These are phyloP conservation scores for Ptychadena robeensis DNA, from an alignment of 2,797 vertebrate species.

Conservation along the genomic window DNA sequence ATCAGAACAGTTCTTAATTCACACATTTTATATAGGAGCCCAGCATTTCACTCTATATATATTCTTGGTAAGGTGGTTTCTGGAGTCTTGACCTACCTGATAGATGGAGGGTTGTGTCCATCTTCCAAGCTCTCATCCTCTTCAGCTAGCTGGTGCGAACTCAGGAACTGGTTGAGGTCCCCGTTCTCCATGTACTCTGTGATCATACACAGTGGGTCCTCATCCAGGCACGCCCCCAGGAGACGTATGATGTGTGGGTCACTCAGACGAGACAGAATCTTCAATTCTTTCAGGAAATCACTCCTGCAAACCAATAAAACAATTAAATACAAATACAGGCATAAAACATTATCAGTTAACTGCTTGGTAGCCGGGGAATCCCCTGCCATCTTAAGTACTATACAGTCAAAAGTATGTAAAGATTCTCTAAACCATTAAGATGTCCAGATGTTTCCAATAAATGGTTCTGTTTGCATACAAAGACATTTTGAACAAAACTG, in stretches of 20 bases:
- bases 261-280: slow-evolving; percentile 91
- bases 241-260: slow-evolving; percentile 93
- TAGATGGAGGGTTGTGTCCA: slow-evolving; percentile 71
- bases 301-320: slow-evolving; percentile 73
- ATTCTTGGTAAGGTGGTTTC: too few relatives aligned
- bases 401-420: not conserved
- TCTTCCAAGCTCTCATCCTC: slow-evolving; percentile 72
- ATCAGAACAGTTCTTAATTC: too few relatives aligned
- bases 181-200: slow-evolving; percentile 97
- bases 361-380: too few relatives aligned
- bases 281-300: slow-evolving; percentile 93
- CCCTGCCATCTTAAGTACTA: too few relatives aligned
- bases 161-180: slow-evolving; percentile 92
- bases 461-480: too few relatives aligned
- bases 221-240: slow-evolving; percentile 90
- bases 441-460: too few relatives aligned
- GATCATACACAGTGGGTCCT: slow-evolving; percentile 92
- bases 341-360: slow-evolving; percentile 10
- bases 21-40: too few relatives aligned
- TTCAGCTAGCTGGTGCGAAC: slow-evolving; percentile 83
- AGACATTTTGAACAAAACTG: too few relatives aligned
- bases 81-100: slow-evolving; percentile 82
- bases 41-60: too few relatives aligned
- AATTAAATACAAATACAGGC: not conserved
- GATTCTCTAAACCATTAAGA: not conserved